Base-by-base conservation (phyloP, 2,797 vertebrate species). In the Falco biarmicus region DNA sequence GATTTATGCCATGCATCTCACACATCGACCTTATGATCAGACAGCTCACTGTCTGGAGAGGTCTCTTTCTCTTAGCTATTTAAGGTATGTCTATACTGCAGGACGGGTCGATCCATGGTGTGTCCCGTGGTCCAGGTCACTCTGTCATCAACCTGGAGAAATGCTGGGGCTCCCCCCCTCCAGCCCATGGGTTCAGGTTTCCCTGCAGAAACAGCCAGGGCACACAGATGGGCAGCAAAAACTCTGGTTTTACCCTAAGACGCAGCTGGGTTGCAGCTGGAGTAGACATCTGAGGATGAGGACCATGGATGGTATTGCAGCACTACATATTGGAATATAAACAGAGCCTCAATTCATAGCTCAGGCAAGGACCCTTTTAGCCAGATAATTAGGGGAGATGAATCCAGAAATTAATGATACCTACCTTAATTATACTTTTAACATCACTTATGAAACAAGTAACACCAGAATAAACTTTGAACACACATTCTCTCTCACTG, bases 401-500 rank as follows among this genome's bases (percentile, higher is more conserved):
- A 93, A 85, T 77, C 31, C 48, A 94, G 31, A 87, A 85, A 61
- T 65, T 84, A 94, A 88, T 71, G 41, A 60, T 70, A 83, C 28
- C 43, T 70, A 84, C 6, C 18, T 80, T 85, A 85, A 69, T 45
- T 18, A 66, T 59, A 89, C 7, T 60, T 93, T 80, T 37, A 92
- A 81, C 57, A 41, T 31, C 31, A 50, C 41, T 91, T 87, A 64
- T 11, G 34, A 84, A 95, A 82, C 13, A 89, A 87, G 68, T 15
- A 88, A n/a, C 21, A 87, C 17, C 64, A 83, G 39, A 89, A 66
- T 19, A 66, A 94, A 83, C 32, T 57, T 68, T 28, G 41, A 65
- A 60, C 6, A 34, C 0, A 2, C 13, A 48, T 26, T 29, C 24
- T 83, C 26, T 78, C 29, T 87, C 39, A 26, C 26, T 63, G 0